A percentile compares a stretch with the other conserved stretches of the same genome.
Evolutionary conservation across 2,113 vertebrate species (phyloP).

Genomic region (Nannobrachium achirus): DNA sequence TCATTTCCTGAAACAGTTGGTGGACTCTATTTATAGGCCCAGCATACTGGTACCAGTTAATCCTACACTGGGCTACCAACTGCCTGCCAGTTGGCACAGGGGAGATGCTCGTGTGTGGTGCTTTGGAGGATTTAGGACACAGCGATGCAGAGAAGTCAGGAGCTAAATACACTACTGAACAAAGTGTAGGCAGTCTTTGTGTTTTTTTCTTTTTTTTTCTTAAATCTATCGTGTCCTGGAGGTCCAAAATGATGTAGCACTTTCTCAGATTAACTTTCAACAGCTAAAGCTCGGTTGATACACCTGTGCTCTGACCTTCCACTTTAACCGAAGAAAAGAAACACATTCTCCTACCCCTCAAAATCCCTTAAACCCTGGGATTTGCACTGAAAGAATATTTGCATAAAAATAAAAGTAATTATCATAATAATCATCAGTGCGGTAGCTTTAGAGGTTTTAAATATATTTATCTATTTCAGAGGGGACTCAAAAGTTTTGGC

Average conservation of each 20-base stretch:
- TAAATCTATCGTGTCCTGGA: too few species aligned
- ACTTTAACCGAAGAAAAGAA: not conserved
- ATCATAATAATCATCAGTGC: slow-evolving; percentile 27
- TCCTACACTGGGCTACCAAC: slow-evolving; percentile 74
- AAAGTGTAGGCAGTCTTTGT: slow-evolving; percentile 1
- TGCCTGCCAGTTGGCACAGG: slow-evolving; percentile 73
- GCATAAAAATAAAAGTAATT: slow-evolving; percentile 28
- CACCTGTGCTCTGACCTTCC: not conserved
- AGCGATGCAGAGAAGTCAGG: slow-evolving; percentile 46
- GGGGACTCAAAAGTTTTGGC: slow-evolving; percentile 27
- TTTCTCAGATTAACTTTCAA: not conserved
- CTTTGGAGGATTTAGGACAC: slow-evolving; percentile 50
- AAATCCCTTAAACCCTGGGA: not conserved
- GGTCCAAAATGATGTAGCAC: not conserved
- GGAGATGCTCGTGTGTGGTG: slow-evolving; percentile 47
- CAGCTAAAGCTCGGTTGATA: not conserved
- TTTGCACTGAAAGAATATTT: slow-evolving; percentile 14
- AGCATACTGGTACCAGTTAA: slow-evolving; percentile 77
- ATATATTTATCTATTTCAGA: slow-evolving; percentile 18
- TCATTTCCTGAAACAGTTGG: slow-evolving; percentile 79
- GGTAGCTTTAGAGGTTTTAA: slow-evolving; percentile 10
- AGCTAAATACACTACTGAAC: slow-evolving; percentile 50
- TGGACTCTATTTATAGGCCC: slow-evolving; percentile 74
- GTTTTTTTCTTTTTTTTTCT: too few species aligned
- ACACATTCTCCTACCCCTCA: not conserved